Base-by-base conservation (phyloP, 35 echinoderm and acorn worm genomes). In the Apostichopus japonicus region DNA sequence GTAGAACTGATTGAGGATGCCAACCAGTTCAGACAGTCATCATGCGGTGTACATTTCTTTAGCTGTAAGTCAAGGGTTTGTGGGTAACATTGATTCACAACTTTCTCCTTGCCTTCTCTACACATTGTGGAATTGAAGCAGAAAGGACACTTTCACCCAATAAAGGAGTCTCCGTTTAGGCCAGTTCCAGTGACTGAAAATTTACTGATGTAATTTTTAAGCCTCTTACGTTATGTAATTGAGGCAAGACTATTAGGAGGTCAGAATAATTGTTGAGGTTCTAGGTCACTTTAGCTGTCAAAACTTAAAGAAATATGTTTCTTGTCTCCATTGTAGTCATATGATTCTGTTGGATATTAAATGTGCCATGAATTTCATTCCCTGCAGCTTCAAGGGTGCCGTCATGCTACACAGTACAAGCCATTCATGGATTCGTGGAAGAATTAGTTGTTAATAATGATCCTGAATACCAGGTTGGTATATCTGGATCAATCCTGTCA, bases 391-490 rank as follows among this genome's bases (percentile, higher is more conserved):
- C 91, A 33, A 87, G 91, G 33, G 92, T 99, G 23, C 97, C 97
- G 54, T 82, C 93, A 58, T 93, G 95, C 54, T 96, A 99, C 84
- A 96, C 90, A 67, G 88, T 96, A 27, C 70, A 79, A 70, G 93
- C 95, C 53, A 93, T 99, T 71, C 95, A 96, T 96, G 97, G 97
- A 77, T 99, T 96, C 94, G 97, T 99, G 51, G 97, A 99, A 73
- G 97, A 99, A 70, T 63, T 96, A 6, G 97, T 99, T n/a, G 97
- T 99, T 11, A 99, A 99, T 84, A 95, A 99, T 92, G 97, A 99
- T 72, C 97, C 97, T 44, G 97, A 99, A 92, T 96, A 99, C 92
- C 97, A 99, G 97, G 97, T 99, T 90, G 79, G 77, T 23, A 61
- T 61, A 10, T 61, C 13, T 61, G 57, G 13, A 61, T 61, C 13